phyloP scores from a whole-genome alignment of 2,888 invertebrate genomes.

The Cryptophagus acutangulus region DNA sequence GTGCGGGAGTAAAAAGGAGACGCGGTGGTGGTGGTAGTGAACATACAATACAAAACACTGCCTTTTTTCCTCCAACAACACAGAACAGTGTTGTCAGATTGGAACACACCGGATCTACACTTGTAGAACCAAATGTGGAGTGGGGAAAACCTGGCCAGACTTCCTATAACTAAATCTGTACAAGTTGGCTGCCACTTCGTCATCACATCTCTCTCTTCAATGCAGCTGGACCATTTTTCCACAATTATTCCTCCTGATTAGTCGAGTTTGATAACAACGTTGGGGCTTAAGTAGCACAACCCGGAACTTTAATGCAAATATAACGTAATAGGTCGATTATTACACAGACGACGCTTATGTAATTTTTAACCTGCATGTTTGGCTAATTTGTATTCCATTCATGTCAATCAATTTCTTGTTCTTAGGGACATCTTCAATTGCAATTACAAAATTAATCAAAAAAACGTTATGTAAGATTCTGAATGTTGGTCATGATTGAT shows the following conservation, averaged over 20 bases:
- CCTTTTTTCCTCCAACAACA: too few relatives aligned
- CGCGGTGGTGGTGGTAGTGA: conserved; percentile 18
- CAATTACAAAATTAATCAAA: too few relatives aligned
- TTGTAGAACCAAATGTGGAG: conserved; percentile 34
- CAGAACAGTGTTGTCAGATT: conserved; percentile 29
- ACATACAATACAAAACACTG: conserved; percentile 1
- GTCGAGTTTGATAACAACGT: too few relatives aligned
- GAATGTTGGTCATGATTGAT: too few relatives aligned
- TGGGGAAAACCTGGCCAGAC: conserved; percentile 35
- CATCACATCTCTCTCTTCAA: background rate
- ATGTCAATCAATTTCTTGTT: too few relatives aligned
- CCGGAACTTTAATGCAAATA: conserved; percentile 22
- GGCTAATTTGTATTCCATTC: too few relatives aligned
- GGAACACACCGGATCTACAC: conserved; percentile 46
- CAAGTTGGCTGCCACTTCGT: conserved; percentile 16
- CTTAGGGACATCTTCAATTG: too few relatives aligned
- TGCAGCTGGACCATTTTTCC: background rate
- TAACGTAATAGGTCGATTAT: conserved; percentile 34
- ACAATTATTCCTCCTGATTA: conserved; percentile 9
- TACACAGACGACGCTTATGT: conserved; percentile 22
- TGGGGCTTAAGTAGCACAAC: conserved; percentile 16
- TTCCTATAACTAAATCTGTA: conserved; percentile 44
- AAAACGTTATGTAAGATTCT: too few relatives aligned
- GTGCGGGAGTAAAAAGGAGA: conserved; percentile 37
- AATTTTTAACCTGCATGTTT: conserved; percentile 6